phyloP scores from a whole-genome alignment of 2,113 vertebrate species.

The Meles meles region DNA sequence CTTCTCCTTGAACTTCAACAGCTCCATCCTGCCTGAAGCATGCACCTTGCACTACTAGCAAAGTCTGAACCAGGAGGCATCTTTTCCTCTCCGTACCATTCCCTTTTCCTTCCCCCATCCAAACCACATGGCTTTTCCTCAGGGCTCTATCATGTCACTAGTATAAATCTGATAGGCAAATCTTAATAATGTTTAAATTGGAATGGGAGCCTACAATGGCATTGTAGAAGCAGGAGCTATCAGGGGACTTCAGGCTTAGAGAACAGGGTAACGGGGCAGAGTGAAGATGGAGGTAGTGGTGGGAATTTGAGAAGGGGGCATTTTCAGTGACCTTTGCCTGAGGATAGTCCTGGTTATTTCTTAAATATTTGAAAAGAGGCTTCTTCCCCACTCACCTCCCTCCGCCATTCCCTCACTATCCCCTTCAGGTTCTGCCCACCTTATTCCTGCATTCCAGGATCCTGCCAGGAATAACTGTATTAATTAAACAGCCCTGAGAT shows the following conservation, averaged over 20 bases:
- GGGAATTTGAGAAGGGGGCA: constrained; percentile 7
- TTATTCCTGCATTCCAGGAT: constrained; percentile 8
- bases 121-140: not conserved
- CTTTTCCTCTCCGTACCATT: not conserved
- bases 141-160: not conserved
- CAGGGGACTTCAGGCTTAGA: not conserved
- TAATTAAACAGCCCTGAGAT: constrained; percentile 39
- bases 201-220: not conserved
- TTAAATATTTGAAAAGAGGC: constrained; percentile 2
- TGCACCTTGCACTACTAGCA: not conserved
- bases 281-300: not conserved
- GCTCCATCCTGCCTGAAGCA: not conserved
- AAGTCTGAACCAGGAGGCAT: not conserved
- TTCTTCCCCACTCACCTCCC: not conserved
- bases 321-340: constrained; percentile 27
- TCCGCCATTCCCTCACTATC: not conserved
- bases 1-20: not conserved
- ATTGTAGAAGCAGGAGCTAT: not conserved
- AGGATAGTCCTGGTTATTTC: constrained; percentile 11
- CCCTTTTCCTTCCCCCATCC: not conserved
- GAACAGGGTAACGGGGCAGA: not conserved
- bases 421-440: not conserved
- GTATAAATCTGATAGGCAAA: not conserved
- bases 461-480: constrained; percentile 28
- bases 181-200: constrained; percentile 16